A percentile compares a stretch with the other conserved stretches of the same genome.
These are phyloP conservation scores for Mechanitis messenoides DNA, from an alignment of 2,888 invertebrate species.

Conservation along the genomic window DNA sequence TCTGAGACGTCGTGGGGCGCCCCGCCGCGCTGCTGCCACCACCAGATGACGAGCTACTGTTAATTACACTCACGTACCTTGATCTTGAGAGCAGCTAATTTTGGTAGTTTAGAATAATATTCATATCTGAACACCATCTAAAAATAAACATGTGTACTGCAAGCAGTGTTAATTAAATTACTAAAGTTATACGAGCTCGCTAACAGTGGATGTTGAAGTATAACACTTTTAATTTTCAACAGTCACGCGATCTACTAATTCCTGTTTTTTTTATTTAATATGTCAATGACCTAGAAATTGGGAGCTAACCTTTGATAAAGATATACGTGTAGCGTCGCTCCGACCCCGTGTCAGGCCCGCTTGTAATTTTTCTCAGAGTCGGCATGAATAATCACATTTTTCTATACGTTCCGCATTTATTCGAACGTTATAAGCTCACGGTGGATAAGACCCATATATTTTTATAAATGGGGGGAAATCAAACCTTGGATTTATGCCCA, in stretches of 20 bases:
- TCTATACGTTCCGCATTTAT: slow-evolving; percentile 71
- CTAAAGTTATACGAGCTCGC: neutral
- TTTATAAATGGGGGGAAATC: slow-evolving; percentile 37
- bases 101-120: slow-evolving; percentile 14
- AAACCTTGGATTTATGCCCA: slow-evolving; percentile 46
- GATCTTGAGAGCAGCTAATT: slow-evolving; percentile 36
- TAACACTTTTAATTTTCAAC: slow-evolving; percentile 25
- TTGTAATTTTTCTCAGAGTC: slow-evolving; percentile 69
- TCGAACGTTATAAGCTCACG: slow-evolving; percentile 40
- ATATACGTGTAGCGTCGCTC: slow-evolving; percentile 22
- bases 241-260: slow-evolving; percentile 23
- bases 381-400: slow-evolving; percentile 76
- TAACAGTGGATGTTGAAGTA: slow-evolving; percentile 3
- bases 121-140: neutral
- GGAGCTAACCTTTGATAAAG: slow-evolving; percentile 33
- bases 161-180: slow-evolving; percentile 2
- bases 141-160: neutral
- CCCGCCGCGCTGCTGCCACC: slow-evolving; percentile 57
- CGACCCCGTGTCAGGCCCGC: slow-evolving; percentile 54
- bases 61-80: slow-evolving; percentile 33
- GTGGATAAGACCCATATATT: slow-evolving; percentile 33
- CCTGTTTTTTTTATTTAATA: slow-evolving; percentile 27
- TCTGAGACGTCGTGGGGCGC: slow-evolving; percentile 36
- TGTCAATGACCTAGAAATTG: slow-evolving; percentile 43
- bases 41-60: slow-evolving; percentile 38